Conservation (phyloP, 1,140 invertebrate species). For the Brachionus koreanus region DNA sequence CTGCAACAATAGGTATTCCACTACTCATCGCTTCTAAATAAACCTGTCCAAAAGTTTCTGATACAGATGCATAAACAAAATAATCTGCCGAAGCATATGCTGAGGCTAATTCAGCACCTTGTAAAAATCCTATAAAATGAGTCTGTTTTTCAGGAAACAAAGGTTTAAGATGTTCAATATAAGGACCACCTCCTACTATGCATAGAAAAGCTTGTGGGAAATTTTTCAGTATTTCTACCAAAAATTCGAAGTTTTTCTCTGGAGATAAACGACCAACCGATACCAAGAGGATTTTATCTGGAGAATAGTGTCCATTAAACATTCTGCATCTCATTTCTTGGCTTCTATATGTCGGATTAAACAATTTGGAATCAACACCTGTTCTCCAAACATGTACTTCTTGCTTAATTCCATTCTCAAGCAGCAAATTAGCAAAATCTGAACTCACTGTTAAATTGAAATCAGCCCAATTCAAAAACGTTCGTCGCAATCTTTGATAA, state of each 20-base stretch:
- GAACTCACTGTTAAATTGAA: slow-evolving; percentile 36
- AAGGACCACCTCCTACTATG: slow-evolving; percentile 43
- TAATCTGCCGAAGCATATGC: slow-evolving; percentile 42
- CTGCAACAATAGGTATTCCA: slow-evolving; percentile 29
- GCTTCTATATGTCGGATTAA: neutral
- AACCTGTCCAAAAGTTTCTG: slow-evolving; percentile 45
- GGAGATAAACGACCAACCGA: slow-evolving; percentile 35
- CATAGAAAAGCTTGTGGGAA: slow-evolving; percentile 8
- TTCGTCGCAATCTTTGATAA: slow-evolving; percentile 5
- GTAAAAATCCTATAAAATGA: slow-evolving; percentile 42
- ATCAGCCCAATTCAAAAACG: slow-evolving; percentile 14
- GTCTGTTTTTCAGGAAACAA: slow-evolving; percentile 29
- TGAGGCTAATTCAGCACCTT: slow-evolving; percentile 4
- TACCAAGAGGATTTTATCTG: slow-evolving; percentile 21
- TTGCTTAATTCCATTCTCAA: slow-evolving; percentile 1
- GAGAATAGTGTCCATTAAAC: slow-evolving; percentile 39
- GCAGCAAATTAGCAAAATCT: slow-evolving; percentile 35
- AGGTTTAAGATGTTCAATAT: neutral
- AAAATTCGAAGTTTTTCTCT: slow-evolving; percentile 45
- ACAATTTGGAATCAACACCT: slow-evolving; percentile 41
- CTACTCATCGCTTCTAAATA: slow-evolving; percentile 45
- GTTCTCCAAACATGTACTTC: slow-evolving; percentile 43
- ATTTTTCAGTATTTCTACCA: neutral
- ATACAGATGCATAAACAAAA: slow-evolving; percentile 41
- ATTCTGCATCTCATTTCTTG: slow-evolving; percentile 8